Conservation (phyloP, 2,113 vertebrate genomes). For the Reinhardtius hippoglossoides region DNA sequence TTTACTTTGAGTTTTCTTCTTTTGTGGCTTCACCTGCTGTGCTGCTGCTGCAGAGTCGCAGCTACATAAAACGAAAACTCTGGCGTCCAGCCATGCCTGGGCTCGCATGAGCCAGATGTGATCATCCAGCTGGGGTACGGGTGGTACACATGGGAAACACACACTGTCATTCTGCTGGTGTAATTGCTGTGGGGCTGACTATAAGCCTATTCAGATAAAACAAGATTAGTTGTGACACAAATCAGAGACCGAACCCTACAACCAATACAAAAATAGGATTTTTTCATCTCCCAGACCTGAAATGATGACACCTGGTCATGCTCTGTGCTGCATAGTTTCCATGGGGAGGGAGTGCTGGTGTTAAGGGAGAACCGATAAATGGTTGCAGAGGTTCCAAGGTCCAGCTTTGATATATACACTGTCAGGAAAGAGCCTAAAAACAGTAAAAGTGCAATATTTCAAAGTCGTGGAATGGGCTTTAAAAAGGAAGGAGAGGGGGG, state of each 20-base stretch:
- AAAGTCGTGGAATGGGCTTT: neutral
- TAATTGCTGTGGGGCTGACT: slow-evolving; percentile 93
- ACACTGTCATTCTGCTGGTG: slow-evolving; percentile 95
- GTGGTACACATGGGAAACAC: slow-evolving; percentile 92
- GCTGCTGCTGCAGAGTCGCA: slow-evolving; percentile 84
- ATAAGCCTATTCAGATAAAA: slow-evolving; percentile 87
- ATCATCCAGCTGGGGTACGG: slow-evolving; percentile 96
- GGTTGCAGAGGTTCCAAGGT: slow-evolving; percentile 81
- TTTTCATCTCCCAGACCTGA: slow-evolving; percentile 84
- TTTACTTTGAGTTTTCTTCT: neutral
- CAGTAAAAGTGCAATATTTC: slow-evolving; percentile 1
- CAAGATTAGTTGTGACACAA: slow-evolving; percentile 38
- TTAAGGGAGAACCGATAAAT: slow-evolving; percentile 93
- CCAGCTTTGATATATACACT: slow-evolving; percentile 90
- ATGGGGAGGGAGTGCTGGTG: slow-evolving; percentile 86
- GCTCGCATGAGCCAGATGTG: slow-evolving; percentile 89
- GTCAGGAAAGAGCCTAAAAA: slow-evolving; percentile 87
- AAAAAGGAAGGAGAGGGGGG: neutral
- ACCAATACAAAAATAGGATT: slow-evolving; percentile 4
- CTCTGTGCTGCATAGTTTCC: slow-evolving; percentile 85
- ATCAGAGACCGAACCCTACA: slow-evolving; percentile 6
- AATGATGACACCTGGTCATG: slow-evolving; percentile 92
- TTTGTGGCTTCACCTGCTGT: slow-evolving; percentile 85
- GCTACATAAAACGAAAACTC: slow-evolving; percentile 97
- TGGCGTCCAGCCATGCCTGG: slow-evolving; percentile 89